These are phyloP conservation scores for Pterobdella sp. DNA, from an alignment of 2,888 invertebrate genomes.

Conservation along the genomic window DNA sequence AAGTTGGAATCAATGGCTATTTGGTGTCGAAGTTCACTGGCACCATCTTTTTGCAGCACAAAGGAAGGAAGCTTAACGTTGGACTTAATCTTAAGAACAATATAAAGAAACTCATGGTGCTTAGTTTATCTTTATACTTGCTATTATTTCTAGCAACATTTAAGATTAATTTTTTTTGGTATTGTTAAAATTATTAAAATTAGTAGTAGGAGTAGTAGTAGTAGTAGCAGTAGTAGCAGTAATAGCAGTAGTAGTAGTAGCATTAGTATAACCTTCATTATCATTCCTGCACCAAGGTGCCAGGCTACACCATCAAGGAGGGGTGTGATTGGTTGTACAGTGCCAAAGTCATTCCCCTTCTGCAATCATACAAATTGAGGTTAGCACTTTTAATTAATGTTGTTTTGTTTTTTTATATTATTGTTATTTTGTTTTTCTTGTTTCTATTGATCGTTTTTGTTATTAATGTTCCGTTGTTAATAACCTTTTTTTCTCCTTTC, in stretches of 20 bases:
- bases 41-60: conserved; percentile 60
- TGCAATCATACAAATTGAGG: no score
- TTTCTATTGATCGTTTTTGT: no score
- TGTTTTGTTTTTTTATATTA: no score
- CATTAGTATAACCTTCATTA: background rate
- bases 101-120: conserved; percentile 65
- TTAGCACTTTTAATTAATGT: no score
- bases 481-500: no score
- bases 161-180: no score
- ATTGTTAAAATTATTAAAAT: no score
- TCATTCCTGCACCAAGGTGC: conserved; percentile 42
- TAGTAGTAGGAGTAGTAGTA: no score
- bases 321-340: conserved; percentile 69
- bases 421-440: no score
- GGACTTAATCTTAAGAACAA: conserved; percentile 85
- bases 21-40: conserved; percentile 80
- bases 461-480: no score
- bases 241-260: background rate
- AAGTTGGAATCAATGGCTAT: conserved; percentile 58
- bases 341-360: conserved; percentile 62
- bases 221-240: background rate
- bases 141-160: no score
- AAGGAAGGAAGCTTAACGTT: conserved; percentile 58
- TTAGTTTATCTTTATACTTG: background rate
- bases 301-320: conserved; percentile 69